Evolutionary conservation across 1,140 invertebrate genomes (phyloP).

Genomic region (Panagrolaimus sp.): DNA sequence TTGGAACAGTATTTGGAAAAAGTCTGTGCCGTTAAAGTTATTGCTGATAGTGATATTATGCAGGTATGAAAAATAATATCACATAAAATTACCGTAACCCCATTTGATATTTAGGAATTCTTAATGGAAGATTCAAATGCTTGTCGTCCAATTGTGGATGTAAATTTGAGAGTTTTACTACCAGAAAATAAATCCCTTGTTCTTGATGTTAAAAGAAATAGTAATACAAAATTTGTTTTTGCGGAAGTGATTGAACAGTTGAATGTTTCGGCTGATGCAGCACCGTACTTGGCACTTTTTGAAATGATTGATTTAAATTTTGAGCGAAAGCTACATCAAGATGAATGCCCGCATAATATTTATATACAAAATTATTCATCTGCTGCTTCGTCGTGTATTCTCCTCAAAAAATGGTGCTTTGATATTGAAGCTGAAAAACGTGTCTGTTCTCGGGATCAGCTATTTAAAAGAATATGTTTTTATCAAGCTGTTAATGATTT

Average conservation of each 20-base stretch:
- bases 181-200: constrained; percentile 80
- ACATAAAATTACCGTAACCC: background rate
- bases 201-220: constrained; percentile 81
- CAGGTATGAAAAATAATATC: constrained; percentile 64
- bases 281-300: constrained; percentile 73
- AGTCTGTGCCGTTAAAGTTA: constrained; percentile 92
- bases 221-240: constrained; percentile 83
- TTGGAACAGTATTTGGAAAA: constrained; percentile 96
- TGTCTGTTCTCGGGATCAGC: constrained; percentile 33
- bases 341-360: constrained; percentile 90
- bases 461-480: constrained; percentile 50
- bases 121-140: constrained; percentile 50
- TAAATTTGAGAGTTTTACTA: constrained; percentile 80
- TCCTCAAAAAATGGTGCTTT: constrained; percentile 88
- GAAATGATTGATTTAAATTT: constrained; percentile 28
- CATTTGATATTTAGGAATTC: constrained; percentile 49
- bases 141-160: constrained; percentile 63
- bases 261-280: constrained; percentile 77
- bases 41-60: constrained; percentile 91
- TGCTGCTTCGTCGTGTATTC: constrained; percentile 90
- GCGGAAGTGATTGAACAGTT: constrained; percentile 58
- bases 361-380: constrained; percentile 99
- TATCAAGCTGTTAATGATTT: constrained; percentile 52
- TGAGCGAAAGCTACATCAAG: constrained; percentile 86
- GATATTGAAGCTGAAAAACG: constrained; percentile 59